These are phyloP conservation scores for Drosophila pseudotalamancana DNA, from an alignment of 2,888 invertebrate species.

Conservation along the genomic window DNA sequence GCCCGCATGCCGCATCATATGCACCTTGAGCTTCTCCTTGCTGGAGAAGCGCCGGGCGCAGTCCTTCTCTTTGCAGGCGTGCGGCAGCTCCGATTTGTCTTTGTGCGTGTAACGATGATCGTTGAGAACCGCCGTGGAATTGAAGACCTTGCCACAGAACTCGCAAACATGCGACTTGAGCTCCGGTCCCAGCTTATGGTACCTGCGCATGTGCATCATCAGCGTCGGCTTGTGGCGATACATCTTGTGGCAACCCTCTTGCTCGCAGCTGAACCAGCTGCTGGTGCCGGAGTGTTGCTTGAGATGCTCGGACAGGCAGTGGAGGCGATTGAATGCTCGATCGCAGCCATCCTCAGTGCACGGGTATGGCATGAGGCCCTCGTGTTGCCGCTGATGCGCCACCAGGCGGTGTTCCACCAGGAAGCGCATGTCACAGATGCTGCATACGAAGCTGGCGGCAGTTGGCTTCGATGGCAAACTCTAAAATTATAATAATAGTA, in stretches of 20 bases:
- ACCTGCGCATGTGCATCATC: conserved; percentile 65
- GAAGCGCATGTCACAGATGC: conserved; percentile 61
- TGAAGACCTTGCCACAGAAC: conserved; percentile 78
- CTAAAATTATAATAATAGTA: not conserved
- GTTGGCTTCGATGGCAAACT: not conserved
- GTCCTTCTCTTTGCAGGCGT: conserved; percentile 61
- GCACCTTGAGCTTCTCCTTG: conserved; percentile 77
- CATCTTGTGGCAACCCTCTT: conserved; percentile 64
- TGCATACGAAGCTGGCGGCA: conserved; percentile 48
- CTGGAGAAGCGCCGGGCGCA: conserved; percentile 71
- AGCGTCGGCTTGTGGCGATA: conserved; percentile 77
- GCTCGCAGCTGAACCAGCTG: conserved; percentile 54
- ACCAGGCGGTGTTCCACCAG: conserved; percentile 53
- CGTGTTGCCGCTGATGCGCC: conserved; percentile 71
- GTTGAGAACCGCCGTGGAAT: conserved; percentile 65
- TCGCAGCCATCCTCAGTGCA: conserved; percentile 68
- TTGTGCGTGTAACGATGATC: conserved; percentile 77
- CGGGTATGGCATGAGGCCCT: conserved; percentile 68
- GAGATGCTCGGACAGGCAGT: conserved; percentile 62
- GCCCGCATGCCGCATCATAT: conserved; percentile 81
- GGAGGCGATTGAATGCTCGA: conserved; percentile 60
- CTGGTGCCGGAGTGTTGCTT: conserved; percentile 62
- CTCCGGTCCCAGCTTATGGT: conserved; percentile 69
- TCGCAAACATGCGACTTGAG: conserved; percentile 77
- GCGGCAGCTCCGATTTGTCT: conserved; percentile 72